phyloP scores from a whole-genome alignment of 2,113 vertebrate species.

The Jacana jacana region DNA sequence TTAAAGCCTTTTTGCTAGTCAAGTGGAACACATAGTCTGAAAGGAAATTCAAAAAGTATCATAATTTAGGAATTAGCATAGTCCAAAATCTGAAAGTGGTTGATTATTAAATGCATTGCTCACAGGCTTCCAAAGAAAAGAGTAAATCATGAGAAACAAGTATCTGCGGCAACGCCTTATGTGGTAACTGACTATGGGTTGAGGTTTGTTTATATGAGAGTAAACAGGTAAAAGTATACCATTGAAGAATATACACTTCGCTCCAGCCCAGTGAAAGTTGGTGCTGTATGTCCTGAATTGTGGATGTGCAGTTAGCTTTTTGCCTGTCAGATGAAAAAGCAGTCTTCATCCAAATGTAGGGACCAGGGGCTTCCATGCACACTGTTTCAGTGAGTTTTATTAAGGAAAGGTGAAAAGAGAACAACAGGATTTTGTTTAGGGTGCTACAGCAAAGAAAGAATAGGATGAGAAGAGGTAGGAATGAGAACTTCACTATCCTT shows the following conservation, averaged over 20 bases:
- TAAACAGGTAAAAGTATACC: neutral
- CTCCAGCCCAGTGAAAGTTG: neutral
- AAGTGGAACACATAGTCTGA: neutral
- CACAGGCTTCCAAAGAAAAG: neutral
- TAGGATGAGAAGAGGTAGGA: neutral
- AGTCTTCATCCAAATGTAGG: neutral
- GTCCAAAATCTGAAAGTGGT: neutral
- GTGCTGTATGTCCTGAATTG: neutral
- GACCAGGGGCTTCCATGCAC: rapidly evolving
- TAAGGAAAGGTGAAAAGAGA: neutral
- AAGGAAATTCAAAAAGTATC: neutral
- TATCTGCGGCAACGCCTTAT: rapidly evolving
- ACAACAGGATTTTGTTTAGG: too few species aligned
- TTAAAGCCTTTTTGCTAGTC: neutral
- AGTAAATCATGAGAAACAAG: neutral
- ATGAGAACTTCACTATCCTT: neutral
- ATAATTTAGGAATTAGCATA: neutral
- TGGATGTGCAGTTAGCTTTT: neutral
- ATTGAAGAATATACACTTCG: neutral
- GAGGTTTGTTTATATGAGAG: neutral
- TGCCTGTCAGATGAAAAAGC: neutral
- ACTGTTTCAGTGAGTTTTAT: neutral
- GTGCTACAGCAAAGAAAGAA: neutral
- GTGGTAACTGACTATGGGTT: neutral
- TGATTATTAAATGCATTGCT: neutral